phyloP scores from a whole-genome alignment of 2,888 invertebrate genomes.

The Meiosimyza decipiens region DNA sequence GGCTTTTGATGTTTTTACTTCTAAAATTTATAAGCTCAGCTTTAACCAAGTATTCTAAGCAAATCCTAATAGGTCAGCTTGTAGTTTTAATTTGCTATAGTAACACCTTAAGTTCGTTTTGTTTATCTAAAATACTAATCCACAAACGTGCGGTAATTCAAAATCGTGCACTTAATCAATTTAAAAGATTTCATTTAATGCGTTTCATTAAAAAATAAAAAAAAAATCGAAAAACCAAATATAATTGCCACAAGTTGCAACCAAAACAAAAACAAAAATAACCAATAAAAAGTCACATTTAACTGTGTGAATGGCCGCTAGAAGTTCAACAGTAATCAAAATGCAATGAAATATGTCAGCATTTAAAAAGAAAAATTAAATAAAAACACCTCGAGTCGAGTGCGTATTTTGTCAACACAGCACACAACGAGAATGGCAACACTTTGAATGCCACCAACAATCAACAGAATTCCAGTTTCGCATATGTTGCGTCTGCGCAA shows the following conservation, averaged over 20 bases:
- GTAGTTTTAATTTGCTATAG: neutral
- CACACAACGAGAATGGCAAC: no score
- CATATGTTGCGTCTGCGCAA: neutral
- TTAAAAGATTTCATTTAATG: constrained; percentile 33
- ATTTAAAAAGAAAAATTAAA: no score
- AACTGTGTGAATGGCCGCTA: constrained; percentile 20
- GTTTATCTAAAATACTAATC: constrained; percentile 35
- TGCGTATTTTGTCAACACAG: no score
- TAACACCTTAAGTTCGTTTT: constrained; percentile 6
- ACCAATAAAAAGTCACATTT: no score
- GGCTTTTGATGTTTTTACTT: no score
- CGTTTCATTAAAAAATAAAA: constrained; percentile 22
- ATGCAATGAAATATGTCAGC: no score
- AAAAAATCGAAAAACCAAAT: constrained; percentile 7
- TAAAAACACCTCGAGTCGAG: no score
- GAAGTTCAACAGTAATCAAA: constrained; percentile 32
- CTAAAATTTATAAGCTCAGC: no score
- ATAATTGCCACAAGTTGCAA: constrained; percentile 3
- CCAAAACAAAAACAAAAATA: neutral
- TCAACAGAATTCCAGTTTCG: no score
- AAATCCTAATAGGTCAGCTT: neutral
- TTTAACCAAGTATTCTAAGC: no score
- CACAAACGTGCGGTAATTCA: constrained; percentile 35
- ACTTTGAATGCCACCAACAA: no score
- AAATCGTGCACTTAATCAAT: constrained; percentile 38